Conservation (phyloP, 2,888 invertebrate genomes). For the Liposcelis brunnea region DNA sequence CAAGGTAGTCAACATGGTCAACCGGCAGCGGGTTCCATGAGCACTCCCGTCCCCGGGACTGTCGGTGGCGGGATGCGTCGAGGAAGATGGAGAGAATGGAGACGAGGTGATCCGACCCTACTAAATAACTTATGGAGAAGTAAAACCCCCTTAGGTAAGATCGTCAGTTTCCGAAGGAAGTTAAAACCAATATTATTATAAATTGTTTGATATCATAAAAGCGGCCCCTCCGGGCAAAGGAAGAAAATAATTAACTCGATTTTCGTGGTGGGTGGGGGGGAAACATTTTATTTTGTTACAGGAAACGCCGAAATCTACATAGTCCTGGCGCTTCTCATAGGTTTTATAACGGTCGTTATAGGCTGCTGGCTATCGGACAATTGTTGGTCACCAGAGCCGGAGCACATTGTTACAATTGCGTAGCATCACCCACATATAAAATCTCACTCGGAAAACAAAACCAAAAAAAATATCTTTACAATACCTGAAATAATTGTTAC, state of each 20-base stretch:
- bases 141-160: constrained; percentile 51
- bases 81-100: constrained; percentile 49
- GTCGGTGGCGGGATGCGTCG: constrained; percentile 26
- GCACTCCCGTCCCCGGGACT: constrained; percentile 21
- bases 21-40: constrained; percentile 27
- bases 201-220: background rate
- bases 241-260: background rate
- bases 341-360: constrained; percentile 52
- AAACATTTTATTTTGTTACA: constrained; percentile 23
- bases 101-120: constrained; percentile 51
- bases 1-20: constrained; percentile 38
- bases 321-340: constrained; percentile 52
- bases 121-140: constrained; percentile 57
- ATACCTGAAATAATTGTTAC: constrained; percentile 1
- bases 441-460: background rate
- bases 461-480: constrained; percentile 1
- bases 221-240: background rate
- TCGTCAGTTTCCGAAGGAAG: too few relatives aligned
- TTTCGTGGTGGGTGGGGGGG: background rate
- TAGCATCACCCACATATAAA: constrained; percentile 30
- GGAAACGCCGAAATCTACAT: constrained; percentile 61
- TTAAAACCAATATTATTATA: too few relatives aligned
- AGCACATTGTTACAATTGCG: constrained; percentile 45
- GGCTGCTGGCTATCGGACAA: constrained; percentile 63
- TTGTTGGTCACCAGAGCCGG: constrained; percentile 61